Conservation (phyloP, 2,888 invertebrate genomes). For the Leucoptera coffeella region DNA sequence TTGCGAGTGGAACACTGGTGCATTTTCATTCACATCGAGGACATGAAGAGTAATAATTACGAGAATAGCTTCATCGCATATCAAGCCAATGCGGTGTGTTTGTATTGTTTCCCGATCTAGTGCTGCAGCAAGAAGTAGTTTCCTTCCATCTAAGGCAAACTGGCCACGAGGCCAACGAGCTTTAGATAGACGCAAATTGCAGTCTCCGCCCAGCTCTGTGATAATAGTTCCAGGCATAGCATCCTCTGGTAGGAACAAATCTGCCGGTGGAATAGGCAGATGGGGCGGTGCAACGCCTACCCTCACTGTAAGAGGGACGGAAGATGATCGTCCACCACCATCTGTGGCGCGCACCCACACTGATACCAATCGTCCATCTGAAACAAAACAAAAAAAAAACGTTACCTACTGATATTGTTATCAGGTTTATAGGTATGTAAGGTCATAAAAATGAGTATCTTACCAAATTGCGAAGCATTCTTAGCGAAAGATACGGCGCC, state of each 20-base stretch:
- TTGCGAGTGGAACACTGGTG: conserved; percentile 78
- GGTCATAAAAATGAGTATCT: conserved; percentile 6
- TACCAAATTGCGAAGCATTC: conserved; percentile 49
- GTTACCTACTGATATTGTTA: no score
- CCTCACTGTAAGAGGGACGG: conserved; percentile 66
- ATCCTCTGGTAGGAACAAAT: conserved; percentile 74
- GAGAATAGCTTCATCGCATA: no score
- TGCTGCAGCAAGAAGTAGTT: conserved; percentile 65
- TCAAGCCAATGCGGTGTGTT: conserved; percentile 64
- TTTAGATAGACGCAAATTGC: conserved; percentile 1
- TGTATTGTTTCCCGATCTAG: conserved; percentile 71
- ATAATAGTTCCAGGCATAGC: conserved; percentile 44
- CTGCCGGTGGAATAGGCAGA: conserved; percentile 68
- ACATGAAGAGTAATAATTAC: conserved; percentile 76
- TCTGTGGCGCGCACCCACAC: conserved; percentile 88
- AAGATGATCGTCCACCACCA: conserved; percentile 75
- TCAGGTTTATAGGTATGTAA: no score
- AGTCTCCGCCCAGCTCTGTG: conserved; percentile 13
- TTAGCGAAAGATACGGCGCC: conserved; percentile 67
- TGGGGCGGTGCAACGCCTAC: conserved; percentile 64
- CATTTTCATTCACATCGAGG: conserved; percentile 86
- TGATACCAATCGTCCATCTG: conserved; percentile 75
- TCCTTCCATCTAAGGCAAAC: conserved; percentile 73
- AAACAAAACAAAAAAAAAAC: no score
- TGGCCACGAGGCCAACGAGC: conserved; percentile 47